Conservation (phyloP, 1,140 invertebrate genomes). For the Euura saliciscinereae region DNA sequence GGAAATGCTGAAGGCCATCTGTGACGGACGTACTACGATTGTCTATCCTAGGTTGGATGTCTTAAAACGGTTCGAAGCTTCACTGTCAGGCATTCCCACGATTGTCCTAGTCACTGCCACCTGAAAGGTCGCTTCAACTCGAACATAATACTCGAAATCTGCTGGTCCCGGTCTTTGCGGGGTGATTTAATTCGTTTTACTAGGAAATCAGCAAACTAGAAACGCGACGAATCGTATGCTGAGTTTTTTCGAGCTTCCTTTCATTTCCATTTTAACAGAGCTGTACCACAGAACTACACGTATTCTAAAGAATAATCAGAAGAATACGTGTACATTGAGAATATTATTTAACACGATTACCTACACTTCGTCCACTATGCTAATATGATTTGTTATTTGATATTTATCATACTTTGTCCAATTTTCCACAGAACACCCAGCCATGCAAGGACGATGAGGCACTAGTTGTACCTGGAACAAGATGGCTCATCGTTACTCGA, state of each 20-base stretch:
- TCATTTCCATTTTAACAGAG: too few relatives aligned
- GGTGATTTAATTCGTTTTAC: not conserved
- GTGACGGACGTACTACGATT: not conserved
- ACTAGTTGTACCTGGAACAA: conserved; percentile 1
- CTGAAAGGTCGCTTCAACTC: not conserved
- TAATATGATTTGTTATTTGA: too few relatives aligned
- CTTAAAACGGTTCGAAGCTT: not conserved
- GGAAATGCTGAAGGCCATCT: not conserved
- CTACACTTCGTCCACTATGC: too few relatives aligned
- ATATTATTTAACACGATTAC: too few relatives aligned
- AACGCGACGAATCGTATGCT: not conserved
- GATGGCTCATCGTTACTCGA: not conserved
- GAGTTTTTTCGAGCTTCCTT: too few relatives aligned
- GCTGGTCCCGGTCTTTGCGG: not conserved
- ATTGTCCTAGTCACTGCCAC: not conserved
- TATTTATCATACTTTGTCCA: too few relatives aligned
- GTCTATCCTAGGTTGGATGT: not conserved
- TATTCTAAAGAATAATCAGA: too few relatives aligned
- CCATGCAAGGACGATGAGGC: not conserved
- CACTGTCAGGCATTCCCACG: not conserved
- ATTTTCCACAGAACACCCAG: not conserved
- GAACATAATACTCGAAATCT: not conserved
- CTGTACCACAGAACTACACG: too few relatives aligned
- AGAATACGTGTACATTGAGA: too few relatives aligned
- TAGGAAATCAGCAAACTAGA: not conserved